phyloP scores from a whole-genome alignment of 1,140 invertebrate genomes.

The Lepidurus packardi region DNA sequence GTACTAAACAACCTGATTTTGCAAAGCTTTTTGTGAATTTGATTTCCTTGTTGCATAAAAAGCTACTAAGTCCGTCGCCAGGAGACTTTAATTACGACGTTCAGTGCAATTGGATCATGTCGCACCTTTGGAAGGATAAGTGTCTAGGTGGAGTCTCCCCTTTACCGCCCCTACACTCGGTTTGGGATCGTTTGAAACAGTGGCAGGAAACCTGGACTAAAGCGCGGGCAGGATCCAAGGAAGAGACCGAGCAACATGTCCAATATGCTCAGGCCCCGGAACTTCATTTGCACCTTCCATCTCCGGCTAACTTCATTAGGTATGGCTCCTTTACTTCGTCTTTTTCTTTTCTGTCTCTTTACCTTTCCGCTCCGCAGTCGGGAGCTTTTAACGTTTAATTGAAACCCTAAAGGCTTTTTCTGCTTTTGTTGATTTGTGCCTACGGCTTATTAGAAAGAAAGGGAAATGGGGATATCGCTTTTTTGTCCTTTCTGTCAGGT shows the following conservation, averaged over 20 bases:
- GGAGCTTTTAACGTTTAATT: slow-evolving; percentile 9
- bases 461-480: not conserved
- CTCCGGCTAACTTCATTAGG: not conserved
- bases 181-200: slow-evolving; percentile 1
- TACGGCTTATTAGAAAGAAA: not conserved
- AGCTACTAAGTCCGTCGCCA: not conserved
- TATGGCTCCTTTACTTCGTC: not conserved
- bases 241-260: not conserved
- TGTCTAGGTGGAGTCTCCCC: not conserved
- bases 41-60: not conserved
- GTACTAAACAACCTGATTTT: not conserved
- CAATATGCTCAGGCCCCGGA: not conserved
- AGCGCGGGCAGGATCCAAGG: not conserved
- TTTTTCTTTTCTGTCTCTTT: not conserved
- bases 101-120: slow-evolving; percentile 6
- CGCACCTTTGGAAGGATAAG: slow-evolving; percentile 2
- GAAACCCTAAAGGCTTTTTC: not conserved
- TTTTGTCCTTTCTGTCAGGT: not conserved
- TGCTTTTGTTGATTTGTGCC: not conserved
- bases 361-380: not conserved
- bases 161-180: not conserved
- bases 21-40: not conserved
- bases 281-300: slow-evolving; percentile 18
- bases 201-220: slow-evolving; percentile 17
- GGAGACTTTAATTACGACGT: not conserved